These are phyloP conservation scores for Stegostoma tigrinum DNA, from an alignment of 2,113 vertebrate genomes.

Conservation along the genomic window DNA sequence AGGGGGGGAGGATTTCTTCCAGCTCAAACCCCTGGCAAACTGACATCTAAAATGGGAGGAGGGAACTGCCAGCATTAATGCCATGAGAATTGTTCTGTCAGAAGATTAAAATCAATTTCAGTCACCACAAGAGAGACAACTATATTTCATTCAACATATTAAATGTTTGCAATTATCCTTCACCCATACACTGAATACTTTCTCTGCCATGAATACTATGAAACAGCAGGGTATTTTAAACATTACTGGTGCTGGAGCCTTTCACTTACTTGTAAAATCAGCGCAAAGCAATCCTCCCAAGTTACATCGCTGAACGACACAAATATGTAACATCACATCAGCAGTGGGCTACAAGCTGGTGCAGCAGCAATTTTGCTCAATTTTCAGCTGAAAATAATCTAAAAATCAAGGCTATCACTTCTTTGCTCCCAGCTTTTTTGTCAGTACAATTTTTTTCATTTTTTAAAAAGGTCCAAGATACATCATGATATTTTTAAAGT, in stretches of 20 bases:
- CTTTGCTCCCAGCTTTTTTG: not conserved
- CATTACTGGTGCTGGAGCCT: not conserved
- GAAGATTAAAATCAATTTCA: not conserved
- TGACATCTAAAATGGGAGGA: not conserved
- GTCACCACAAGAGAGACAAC: not conserved
- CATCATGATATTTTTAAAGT: not conserved
- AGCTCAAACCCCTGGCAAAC: not conserved
- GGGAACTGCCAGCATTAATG: not conserved
- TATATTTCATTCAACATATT: not conserved
- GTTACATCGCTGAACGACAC: not conserved
- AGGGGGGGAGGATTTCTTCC: not conserved
- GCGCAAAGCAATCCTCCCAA: not conserved
- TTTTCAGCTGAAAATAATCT: not conserved
- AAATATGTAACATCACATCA: not conserved
- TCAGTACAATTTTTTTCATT: not conserved
- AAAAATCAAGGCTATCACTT: not conserved
- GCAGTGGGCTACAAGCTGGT: not conserved
- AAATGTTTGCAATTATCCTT: not conserved
- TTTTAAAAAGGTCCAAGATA: not conserved
- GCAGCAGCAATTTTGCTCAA: not conserved
- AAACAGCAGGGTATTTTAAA: not conserved
- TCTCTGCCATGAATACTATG: not conserved
- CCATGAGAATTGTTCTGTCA: not conserved
- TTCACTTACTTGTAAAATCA: not conserved
- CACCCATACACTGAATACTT: not conserved